Conservation (phyloP, 2,888 invertebrate species). For the Plebejus argus region DNA sequence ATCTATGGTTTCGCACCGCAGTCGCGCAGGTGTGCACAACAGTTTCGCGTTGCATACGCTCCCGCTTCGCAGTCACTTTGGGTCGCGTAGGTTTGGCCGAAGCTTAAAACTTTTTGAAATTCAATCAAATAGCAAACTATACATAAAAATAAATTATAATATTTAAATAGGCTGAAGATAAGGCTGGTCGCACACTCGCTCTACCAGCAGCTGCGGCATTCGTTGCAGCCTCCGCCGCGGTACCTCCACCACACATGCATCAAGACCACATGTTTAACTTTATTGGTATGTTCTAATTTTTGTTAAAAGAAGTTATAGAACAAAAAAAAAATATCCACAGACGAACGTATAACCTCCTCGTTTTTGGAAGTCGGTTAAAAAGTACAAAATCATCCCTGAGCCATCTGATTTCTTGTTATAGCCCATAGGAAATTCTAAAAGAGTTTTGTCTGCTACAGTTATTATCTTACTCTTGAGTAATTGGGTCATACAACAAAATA, state of each 20-base stretch:
- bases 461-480: not conserved
- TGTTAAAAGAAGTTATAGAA: not conserved
- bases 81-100: too few species aligned
- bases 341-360: too few species aligned
- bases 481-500: too few species aligned
- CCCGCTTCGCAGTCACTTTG: too few species aligned
- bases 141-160: too few species aligned
- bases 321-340: too few species aligned
- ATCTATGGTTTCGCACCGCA: too few species aligned
- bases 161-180: conserved; percentile 56
- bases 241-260: conserved; percentile 71
- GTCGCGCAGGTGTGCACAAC: too few species aligned
- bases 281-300: conserved; percentile 50
- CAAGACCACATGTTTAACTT: conserved; percentile 74
- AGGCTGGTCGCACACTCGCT: conserved; percentile 62
- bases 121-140: too few species aligned
- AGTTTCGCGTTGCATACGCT: too few species aligned
- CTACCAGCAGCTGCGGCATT: conserved; percentile 69
- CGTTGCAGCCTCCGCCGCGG: conserved; percentile 58
- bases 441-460: not conserved
- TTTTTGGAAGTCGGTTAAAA: too few species aligned
- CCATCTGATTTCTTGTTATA: not conserved
- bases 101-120: too few species aligned
- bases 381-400: not conserved
- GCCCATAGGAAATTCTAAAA: not conserved